Conservation (phyloP, 2,797 vertebrate genomes). For the Antennarius maculatus region DNA sequence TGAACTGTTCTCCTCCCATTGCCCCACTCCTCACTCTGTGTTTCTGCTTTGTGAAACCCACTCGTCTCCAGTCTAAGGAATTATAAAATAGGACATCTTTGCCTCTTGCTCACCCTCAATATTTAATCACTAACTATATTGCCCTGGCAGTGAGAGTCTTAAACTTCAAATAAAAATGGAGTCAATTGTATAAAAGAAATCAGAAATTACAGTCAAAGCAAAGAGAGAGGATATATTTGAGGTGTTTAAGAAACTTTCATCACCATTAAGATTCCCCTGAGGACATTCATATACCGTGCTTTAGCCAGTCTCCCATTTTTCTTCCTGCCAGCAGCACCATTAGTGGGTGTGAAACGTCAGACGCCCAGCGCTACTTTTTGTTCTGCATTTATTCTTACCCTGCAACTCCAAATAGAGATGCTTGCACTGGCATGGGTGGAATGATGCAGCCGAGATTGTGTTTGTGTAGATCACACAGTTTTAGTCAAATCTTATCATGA, state of each 20-base stretch:
- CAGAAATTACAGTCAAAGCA: background rate
- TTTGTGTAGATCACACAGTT: constrained; percentile 10
- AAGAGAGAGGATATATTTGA: background rate
- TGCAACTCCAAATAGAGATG: constrained; percentile 8
- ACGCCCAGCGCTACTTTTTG: constrained; percentile 16
- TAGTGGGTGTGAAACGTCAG: constrained; percentile 13
- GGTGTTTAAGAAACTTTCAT: constrained; percentile 7
- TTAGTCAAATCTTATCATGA: constrained; percentile 1
- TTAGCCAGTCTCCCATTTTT: background rate
- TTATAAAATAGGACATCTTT: constrained; percentile 44
- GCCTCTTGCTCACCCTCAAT: constrained; percentile 34
- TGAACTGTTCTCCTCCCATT: constrained; percentile 28
- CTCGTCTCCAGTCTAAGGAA: constrained; percentile 29
- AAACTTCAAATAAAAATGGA: constrained; percentile 38
- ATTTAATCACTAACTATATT: constrained; percentile 58
- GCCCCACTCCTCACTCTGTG: background rate
- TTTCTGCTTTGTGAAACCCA: constrained; percentile 20
- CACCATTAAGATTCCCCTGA: background rate
- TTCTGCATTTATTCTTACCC: constrained; percentile 11
- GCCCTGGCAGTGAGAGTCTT: constrained; percentile 40
- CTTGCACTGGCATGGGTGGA: constrained; percentile 3
- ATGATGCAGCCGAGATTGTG: constrained; percentile 2
- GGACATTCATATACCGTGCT: background rate
- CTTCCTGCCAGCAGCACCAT: background rate
- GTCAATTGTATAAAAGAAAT: constrained; percentile 3